These are phyloP conservation scores for Tuberolachnus salignus DNA, from an alignment of 2,888 invertebrate genomes.

Conservation along the genomic window DNA sequence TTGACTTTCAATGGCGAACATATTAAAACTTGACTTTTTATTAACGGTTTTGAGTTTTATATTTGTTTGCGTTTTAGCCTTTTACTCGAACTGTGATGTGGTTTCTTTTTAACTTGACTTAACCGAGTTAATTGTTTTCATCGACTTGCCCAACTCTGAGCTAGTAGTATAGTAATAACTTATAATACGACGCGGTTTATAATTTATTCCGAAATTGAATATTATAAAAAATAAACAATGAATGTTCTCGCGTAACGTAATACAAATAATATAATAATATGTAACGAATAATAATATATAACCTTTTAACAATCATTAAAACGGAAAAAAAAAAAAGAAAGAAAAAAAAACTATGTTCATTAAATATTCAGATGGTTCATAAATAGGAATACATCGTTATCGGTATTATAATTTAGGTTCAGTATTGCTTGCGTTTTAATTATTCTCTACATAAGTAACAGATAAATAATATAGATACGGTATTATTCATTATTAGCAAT, in stretches of 20 bases:
- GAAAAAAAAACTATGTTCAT: slow-evolving; percentile 23
- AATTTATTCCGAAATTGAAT: slow-evolving; percentile 20
- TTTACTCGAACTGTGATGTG: no score
- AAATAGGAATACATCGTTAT: slow-evolving; percentile 9
- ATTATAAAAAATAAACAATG: slow-evolving; percentile 5
- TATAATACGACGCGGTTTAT: neutral
- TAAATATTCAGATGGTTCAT: slow-evolving; percentile 29
- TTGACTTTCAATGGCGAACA: no score
- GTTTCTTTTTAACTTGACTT: no score
- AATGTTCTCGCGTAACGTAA: slow-evolving; percentile 1
- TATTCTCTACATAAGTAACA: neutral
- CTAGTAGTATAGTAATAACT: no score
- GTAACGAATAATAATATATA: slow-evolving; percentile 14
- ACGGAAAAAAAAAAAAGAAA: neutral
- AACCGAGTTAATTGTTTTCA: no score
- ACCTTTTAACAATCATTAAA: slow-evolving; percentile 37
- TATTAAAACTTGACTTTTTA: no score
- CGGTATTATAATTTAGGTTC: neutral
- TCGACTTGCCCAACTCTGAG: no score
- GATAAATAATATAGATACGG: slow-evolving; percentile 4
- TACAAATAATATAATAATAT: neutral
- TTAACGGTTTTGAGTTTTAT: no score
- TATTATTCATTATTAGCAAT: neutral
- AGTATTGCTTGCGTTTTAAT: slow-evolving; percentile 6
- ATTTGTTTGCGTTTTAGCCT: no score